Evolutionary conservation across 2,888 invertebrate genomes (phyloP), one percentile per base, ranked within the genome.

Genomic region (Tromatobia lineatoria): DNA sequence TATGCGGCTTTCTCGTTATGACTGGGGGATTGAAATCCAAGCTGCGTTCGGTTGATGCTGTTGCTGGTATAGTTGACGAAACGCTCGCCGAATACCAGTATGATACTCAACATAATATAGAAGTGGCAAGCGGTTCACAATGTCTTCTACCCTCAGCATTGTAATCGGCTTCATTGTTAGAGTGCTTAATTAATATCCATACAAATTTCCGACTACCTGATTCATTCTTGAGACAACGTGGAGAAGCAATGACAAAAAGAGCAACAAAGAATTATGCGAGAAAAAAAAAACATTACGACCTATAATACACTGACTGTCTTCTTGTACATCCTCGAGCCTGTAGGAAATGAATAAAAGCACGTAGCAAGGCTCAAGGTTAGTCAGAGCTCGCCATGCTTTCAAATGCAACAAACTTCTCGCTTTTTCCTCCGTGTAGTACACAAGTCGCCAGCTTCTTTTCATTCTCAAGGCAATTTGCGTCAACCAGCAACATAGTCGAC

Each of bases 101-200:
- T 66, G 34, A 67, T 29, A 54, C 70, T 54, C 42, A 52, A 34
- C 42, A 42, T n/a, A 15, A 38, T 47, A 47, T 61, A 64, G 29
- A 64, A 83, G 61, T 80, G 67, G 47, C 47, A 29, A 34, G 20
- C 23, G 15, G 25, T 20, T 11, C 13, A 59, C 74, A 52, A 61
- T 29, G 11, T 20, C 25, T 29, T 50, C 18, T n/a, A 67, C 52
- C 23, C 59, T 11, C 70, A 75, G 25, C 66, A 67, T 71, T 77
- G 69, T 70, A 64, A 80, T 69, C 80, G 42, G 69, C 15, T 74
- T 29, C 75, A 70, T 80, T 70, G 75, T 80, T 54, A n/a, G 29
- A 61, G 3, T 42, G 47, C 57, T 50, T 70, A 70, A 80, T 75
- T 57, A 75, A 50, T 47, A 79, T 83, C 57, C 67, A 69, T 69